Base-by-base conservation (phyloP, 2,888 invertebrate genomes). In the Epinotia demarniana region DNA sequence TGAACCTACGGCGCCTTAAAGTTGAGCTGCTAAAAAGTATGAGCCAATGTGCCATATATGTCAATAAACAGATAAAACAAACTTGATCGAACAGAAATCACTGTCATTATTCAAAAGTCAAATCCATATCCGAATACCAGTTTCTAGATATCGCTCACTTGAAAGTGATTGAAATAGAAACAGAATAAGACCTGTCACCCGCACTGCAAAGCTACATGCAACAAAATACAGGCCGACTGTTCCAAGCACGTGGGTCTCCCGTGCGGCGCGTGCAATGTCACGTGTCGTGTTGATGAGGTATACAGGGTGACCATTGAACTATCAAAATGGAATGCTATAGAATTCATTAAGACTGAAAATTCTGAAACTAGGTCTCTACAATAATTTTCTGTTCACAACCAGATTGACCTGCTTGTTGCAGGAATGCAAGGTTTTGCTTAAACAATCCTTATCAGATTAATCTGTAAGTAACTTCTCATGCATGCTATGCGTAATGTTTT, bases 191-290 rank as follows among this genome's bases (percentile, higher is more conserved):
- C 12, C 55, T 33, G 66, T 18, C 53, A 53, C 0, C 55, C 18
- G 53, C 23, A 39, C 9, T 19, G 18, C 16, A 57, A 39, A 12
- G 13, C 27, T 60, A 27, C 16, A 13, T 19, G 13, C 12, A 19
- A 60, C 1, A 1, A 5, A 12, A n/a, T 16, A 18, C 19, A 6
- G 16, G 39, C 53, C 18, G 27, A 33, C 55, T 18, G 9, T 33
- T 39, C 11, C 39, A 68, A 57, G 13, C 67, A 57, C 67, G 67
- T 64, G 63, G 9, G 63, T 16, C 63, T n/a, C 46, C 63, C 63
- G 46, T 68, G 55, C 16, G 39, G 11, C 33, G 67, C 57, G 16
- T 39, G 33, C 55, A 55, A 33, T 16, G n/a, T 19, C 67, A 57
- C 67, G 67, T 68, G 67, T 67, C 67, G 67, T 68, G 67, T 67